phyloP scores from a whole-genome alignment of 2,888 invertebrate species.

The Oligia latruncula region DNA sequence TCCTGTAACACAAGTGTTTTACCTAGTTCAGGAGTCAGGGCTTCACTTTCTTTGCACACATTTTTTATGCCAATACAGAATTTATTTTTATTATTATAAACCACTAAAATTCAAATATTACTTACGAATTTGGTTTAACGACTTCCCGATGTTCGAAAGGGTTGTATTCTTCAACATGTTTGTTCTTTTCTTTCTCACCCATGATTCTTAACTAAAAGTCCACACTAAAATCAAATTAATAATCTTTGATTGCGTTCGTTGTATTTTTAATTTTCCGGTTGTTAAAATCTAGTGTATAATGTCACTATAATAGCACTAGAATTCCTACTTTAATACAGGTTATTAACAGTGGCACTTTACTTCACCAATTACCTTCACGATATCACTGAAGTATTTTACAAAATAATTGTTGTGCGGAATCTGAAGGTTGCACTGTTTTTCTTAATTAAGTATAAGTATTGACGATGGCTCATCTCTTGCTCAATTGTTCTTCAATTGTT shows the following conservation, averaged over 20 bases:
- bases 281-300: conserved; percentile 12
- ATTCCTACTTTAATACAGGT: not conserved
- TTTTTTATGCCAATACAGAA: not conserved
- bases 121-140: conserved; percentile 85
- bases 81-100: not conserved
- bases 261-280: conserved; percentile 31
- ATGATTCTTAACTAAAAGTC: conserved; percentile 38
- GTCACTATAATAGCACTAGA: conserved; percentile 5
- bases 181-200: conserved; percentile 50
- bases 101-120: conserved; percentile 50
- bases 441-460: conserved; percentile 30
- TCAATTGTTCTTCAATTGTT: conserved; percentile 38
- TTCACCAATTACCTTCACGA: not conserved
- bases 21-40: not conserved
- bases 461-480: conserved; percentile 29
- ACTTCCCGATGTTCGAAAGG: conserved; percentile 84
- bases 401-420: conserved; percentile 12
- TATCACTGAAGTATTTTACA: conserved; percentile 26
- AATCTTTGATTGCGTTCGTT: not conserved
- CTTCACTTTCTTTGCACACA: not conserved
- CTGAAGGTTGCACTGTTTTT: conserved; percentile 38
- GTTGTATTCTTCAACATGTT: conserved; percentile 73
- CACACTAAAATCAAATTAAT: conserved; percentile 7
- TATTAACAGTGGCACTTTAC: conserved; percentile 26
- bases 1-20: not conserved